phyloP scores from a whole-genome alignment of 2,888 invertebrate genomes.

The Spodoptera littoralis region DNA sequence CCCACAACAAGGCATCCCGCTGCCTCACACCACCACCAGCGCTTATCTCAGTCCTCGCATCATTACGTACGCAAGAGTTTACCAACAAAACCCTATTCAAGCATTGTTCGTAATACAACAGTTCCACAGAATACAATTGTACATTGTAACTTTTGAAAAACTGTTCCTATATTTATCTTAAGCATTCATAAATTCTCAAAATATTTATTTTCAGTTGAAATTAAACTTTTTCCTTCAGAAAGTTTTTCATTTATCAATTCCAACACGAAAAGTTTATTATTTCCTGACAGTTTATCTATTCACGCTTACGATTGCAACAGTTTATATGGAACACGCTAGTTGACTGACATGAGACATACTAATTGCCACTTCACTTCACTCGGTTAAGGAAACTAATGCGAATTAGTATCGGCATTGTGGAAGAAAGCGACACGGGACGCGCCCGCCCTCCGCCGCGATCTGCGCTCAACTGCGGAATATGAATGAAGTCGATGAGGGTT shows the following conservation, averaged over 20 bases:
- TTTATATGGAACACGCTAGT: constrained; percentile 30
- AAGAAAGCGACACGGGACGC: constrained; percentile 58
- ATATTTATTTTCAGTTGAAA: constrained; percentile 51
- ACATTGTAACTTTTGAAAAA: constrained; percentile 16
- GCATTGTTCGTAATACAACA: constrained; percentile 30
- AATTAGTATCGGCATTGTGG: constrained; percentile 58
- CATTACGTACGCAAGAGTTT: constrained; percentile 31
- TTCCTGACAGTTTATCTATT: constrained; percentile 20
- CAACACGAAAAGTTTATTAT: constrained; percentile 53
- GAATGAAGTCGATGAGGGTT: constrained; percentile 72
- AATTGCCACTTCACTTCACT: constrained; percentile 60
- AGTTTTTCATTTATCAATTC: constrained; percentile 54
- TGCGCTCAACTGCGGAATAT: constrained; percentile 80
- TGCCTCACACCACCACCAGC: constrained; percentile 51
- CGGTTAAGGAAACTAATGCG: constrained; percentile 58
- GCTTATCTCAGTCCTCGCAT: constrained; percentile 44
- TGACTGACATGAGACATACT: constrained; percentile 47
- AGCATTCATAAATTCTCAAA: constrained; percentile 37
- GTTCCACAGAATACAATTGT: constrained; percentile 24
- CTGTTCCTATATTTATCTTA: constrained; percentile 22
- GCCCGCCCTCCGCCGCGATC: constrained; percentile 74
- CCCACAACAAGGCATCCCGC: constrained; percentile 84
- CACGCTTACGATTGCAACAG: constrained; percentile 12
- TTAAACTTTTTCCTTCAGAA: constrained; percentile 54
- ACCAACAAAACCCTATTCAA: constrained; percentile 32